Conservation (phyloP, 2,113 vertebrate genomes). For the Gobius niger region DNA sequence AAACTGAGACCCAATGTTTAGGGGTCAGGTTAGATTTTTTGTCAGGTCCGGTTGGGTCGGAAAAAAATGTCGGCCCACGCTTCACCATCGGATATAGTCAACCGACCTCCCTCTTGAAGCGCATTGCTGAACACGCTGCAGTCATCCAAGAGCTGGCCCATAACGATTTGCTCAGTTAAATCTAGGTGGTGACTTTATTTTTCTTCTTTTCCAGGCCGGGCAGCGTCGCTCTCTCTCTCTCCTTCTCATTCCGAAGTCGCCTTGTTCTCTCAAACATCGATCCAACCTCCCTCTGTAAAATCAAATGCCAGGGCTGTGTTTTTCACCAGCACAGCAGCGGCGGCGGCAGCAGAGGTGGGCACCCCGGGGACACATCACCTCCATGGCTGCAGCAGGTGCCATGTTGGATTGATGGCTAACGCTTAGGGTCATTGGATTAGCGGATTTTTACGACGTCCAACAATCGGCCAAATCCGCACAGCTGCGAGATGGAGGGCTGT, state of each 20-base stretch:
- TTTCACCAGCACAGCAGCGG: slow-evolving; percentile 26
- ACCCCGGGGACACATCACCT: slow-evolving; percentile 45
- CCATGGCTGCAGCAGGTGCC: slow-evolving; percentile 47
- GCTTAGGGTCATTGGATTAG: slow-evolving; percentile 60
- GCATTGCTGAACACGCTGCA: no score
- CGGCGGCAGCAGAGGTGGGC: slow-evolving; percentile 17
- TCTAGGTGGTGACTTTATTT: no score
- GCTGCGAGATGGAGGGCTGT: slow-evolving; percentile 11
- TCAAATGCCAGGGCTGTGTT: slow-evolving; percentile 40
- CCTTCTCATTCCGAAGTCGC: neutral
- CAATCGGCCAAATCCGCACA: slow-evolving; percentile 30
- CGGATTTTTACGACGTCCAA: slow-evolving; percentile 50
- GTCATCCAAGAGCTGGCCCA: no score
- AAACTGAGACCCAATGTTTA: no score
- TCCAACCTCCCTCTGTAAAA: slow-evolving; percentile 36
- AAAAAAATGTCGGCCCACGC: no score
- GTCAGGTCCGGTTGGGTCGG: no score
- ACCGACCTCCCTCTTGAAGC: no score
- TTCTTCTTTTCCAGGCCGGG: no score
- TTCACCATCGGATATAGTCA: no score
- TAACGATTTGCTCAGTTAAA: no score
- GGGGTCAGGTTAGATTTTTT: no score
- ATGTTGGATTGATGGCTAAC: slow-evolving; percentile 57
- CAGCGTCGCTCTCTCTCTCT: no score
- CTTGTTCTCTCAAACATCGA: slow-evolving; percentile 29